Evolutionary conservation across 30 jellyfish, hydroid and myxozoan genomes (phyloP).

Genomic region (Catostylus mosaicus): DNA sequence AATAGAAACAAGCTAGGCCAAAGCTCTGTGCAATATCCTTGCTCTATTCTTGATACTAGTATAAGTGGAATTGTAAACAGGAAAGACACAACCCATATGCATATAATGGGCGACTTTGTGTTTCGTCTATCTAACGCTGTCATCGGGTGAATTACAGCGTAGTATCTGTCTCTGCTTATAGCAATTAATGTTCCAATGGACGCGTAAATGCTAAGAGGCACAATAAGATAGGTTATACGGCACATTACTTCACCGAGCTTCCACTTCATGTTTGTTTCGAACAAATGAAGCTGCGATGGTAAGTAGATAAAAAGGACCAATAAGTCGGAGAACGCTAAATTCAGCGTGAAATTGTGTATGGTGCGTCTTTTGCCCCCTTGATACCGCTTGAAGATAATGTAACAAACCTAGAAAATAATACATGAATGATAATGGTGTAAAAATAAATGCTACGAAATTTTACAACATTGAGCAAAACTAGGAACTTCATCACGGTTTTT

Average conservation of each 20-base stretch:
- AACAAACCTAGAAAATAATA: constrained; percentile 29
- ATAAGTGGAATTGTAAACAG: constrained; percentile 80
- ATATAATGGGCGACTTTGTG: constrained; percentile 44
- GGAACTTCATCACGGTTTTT: too few relatives aligned
- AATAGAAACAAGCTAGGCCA: constrained; percentile 76
- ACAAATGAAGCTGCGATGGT: constrained; percentile 78
- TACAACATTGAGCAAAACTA: too few relatives aligned
- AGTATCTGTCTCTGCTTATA: constrained; percentile 80
- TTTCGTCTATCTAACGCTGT: constrained; percentile 56
- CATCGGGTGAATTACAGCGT: constrained; percentile 81
- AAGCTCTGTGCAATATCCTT: constrained; percentile 67
- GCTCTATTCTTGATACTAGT: constrained; percentile 62
- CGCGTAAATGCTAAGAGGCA: constrained; percentile 80
- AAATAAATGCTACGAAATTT: too few relatives aligned
- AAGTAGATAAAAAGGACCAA: constrained; percentile 68
- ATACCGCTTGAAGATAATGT: constrained; percentile 56
- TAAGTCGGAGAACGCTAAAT: constrained; percentile 86
- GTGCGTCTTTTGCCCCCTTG: constrained; percentile 79
- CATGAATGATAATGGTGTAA: too few relatives aligned
- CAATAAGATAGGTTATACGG: constrained; percentile 63
- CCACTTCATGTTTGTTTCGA: constrained; percentile 78
- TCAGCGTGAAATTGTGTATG: constrained; percentile 86
- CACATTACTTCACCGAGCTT: constrained; percentile 81
- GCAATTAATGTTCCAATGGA: constrained; percentile 91
- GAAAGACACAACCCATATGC: constrained; percentile 78